Base-by-base conservation (phyloP, 2,113 vertebrate species). In the Eulemur macaco region DNA sequence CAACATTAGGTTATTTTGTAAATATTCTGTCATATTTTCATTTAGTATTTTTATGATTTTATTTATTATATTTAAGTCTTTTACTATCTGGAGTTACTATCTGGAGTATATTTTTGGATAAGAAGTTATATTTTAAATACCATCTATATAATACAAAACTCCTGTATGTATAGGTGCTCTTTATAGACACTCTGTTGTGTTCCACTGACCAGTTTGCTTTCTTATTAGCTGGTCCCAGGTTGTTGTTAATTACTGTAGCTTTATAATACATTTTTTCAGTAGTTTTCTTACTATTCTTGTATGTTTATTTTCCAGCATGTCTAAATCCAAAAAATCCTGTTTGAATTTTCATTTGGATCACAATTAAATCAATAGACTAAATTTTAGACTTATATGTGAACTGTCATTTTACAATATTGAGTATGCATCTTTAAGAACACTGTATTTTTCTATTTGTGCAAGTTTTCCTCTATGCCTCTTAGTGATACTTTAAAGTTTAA, bases 51-150 rank as follows among this genome's bases (percentile, higher is more conserved):
- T 82, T 50, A 86, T 45, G 5, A 60, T 77, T 60, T 91, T 74
- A 52, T 31, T 80, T 96, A 86, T 86, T 69, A 56, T 89, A 47
- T 77, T 93, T 80, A 87, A 94, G 39, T 80, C 5, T 90, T 84
- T 93, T 80, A 78, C 8, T 78, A 58, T 39, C 34, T 74, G 27
- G 15, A 84, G 52, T 95, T 80, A 78, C 8, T 78, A 58, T 39
- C 34, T 74, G 27, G 15, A 84, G 52, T 95, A 11, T 81, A 66
- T 39, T 84, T 93, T 83, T 12, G 3, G 21, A 18, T 74, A 60
- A 86, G 6, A 29, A 83, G 29, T 63, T 60, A 56, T 56, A 21
- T 58, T 95, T 92, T 83, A 83, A 93, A 54, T 83, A 29, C 10
- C 15, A 63, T 71, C 25, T 84, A 29, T 50, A 93, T 7, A 83